Evolutionary conservation across 2,113 vertebrate species (phyloP).

Genomic region (Zingel zingel): DNA sequence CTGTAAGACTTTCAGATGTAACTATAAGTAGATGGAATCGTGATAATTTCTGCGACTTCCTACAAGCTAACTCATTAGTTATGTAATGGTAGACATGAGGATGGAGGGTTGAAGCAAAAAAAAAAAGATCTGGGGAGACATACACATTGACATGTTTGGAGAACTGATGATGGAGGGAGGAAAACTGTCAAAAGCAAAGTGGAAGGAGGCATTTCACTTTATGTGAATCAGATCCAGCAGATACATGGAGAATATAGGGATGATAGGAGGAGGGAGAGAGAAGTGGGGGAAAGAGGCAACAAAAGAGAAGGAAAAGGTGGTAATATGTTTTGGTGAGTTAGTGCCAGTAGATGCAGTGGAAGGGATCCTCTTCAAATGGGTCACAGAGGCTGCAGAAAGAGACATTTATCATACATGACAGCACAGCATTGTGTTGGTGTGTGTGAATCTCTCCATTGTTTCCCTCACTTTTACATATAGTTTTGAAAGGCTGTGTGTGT

Average conservation of each 20-base stretch:
- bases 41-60: neutral
- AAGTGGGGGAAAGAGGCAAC: conserved; percentile 18
- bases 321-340: conserved; percentile 37
- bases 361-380: conserved; percentile 55
- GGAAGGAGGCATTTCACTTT: neutral
- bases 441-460: conserved; percentile 41
- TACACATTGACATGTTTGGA: neutral
- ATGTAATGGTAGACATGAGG: neutral
- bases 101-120: neutral
- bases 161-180: neutral
- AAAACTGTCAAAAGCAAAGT: conserved; percentile 6
- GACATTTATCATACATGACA: conserved; percentile 66
- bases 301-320: conserved; percentile 12
- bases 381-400: conserved; percentile 63
- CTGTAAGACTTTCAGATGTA: neutral
- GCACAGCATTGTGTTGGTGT: conserved; percentile 20
- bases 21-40: conserved; percentile 1
- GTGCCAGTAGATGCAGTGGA: conserved; percentile 16
- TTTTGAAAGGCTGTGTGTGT: conserved; percentile 1
- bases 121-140: neutral
- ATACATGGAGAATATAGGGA: conserved; percentile 6
- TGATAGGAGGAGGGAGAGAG: neutral
- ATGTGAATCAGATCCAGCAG: conserved; percentile 2
- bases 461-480: conserved; percentile 11
- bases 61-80: neutral